A percentile compares a stretch with the other conserved stretches of the same genome.
phyloP scores from a whole-genome alignment of 2,113 vertebrate genomes.

The Sprattus sprattus region DNA sequence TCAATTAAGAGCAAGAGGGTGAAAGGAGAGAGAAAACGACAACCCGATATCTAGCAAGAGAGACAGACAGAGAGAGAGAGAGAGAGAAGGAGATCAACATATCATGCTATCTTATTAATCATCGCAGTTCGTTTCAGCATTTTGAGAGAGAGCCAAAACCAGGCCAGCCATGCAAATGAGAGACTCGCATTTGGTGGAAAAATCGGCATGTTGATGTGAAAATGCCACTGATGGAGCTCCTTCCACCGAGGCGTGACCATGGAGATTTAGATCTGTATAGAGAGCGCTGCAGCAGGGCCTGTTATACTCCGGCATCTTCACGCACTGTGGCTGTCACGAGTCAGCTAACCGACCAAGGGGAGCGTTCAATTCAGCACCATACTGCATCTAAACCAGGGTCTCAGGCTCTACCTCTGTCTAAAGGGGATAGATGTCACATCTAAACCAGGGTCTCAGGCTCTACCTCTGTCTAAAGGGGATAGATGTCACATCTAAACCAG shows the following conservation, averaged over 20 bases:
- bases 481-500: background rate
- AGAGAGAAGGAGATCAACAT: background rate
- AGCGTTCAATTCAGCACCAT: background rate
- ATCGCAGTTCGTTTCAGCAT: conserved; percentile 22
- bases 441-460: background rate
- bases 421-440: background rate
- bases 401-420: background rate
- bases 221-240: conserved; percentile 9
- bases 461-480: background rate
- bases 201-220: conserved; percentile 7
- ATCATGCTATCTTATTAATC: conserved; percentile 27
- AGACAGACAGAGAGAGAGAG: conserved; percentile 24
- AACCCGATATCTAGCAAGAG: background rate
- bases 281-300: background rate
- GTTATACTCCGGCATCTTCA: background rate
- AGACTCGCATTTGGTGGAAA: conserved; percentile 22
- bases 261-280: background rate
- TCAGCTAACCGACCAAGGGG: background rate
- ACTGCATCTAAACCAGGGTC: background rate
- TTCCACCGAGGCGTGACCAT: background rate
- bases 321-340: background rate
- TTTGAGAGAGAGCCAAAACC: conserved; percentile 4
- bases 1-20: conserved; percentile 45
- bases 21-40: background rate
- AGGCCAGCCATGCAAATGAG: conserved; percentile 19